These are phyloP conservation scores for Zaprionus nigranus DNA, from an alignment of 1,140 invertebrate species.

Conservation along the genomic window DNA sequence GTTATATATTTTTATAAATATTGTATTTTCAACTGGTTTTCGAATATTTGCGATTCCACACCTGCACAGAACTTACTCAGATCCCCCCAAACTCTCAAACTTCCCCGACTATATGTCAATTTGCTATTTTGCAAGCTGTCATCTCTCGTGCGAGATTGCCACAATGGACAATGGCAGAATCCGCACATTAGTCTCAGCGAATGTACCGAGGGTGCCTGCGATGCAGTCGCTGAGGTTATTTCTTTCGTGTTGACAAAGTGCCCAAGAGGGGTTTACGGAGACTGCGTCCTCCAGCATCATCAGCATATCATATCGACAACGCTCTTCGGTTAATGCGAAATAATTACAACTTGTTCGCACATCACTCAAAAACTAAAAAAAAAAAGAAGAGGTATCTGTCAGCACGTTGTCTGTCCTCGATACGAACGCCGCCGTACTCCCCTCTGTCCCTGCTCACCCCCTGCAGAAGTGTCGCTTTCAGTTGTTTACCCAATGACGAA, in stretches of 20 bases:
- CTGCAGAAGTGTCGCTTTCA: slow-evolving; percentile 44
- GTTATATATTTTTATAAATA: too few relatives aligned
- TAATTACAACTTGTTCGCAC: slow-evolving; percentile 82
- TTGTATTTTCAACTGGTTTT: too few relatives aligned
- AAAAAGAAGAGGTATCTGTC: slow-evolving; percentile 66
- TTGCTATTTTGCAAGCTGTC: too few relatives aligned
- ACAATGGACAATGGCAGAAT: too few relatives aligned
- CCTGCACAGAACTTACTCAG: too few relatives aligned
- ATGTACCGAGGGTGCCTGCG: too few relatives aligned
- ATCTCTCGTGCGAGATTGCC: too few relatives aligned
- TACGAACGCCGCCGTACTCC: background rate
- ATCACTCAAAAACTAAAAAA: slow-evolving; percentile 61
- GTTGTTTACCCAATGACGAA: slow-evolving; percentile 80
- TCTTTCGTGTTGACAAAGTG: background rate
- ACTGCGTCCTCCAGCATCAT: slow-evolving; percentile 23
- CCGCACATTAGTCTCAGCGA: too few relatives aligned
- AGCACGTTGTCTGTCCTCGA: slow-evolving; percentile 46
- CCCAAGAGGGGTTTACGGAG: background rate
- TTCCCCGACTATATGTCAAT: too few relatives aligned
- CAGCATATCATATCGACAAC: slow-evolving; percentile 45
- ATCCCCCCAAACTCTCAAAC: too few relatives aligned
- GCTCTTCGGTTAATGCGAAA: slow-evolving; percentile 67
- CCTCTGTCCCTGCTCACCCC: background rate
- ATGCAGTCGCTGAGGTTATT: background rate
- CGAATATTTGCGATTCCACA: too few relatives aligned